Evolutionary conservation across 2,888 invertebrate genomes (phyloP).

Genomic region (Epistrophe grossulariae): DNA sequence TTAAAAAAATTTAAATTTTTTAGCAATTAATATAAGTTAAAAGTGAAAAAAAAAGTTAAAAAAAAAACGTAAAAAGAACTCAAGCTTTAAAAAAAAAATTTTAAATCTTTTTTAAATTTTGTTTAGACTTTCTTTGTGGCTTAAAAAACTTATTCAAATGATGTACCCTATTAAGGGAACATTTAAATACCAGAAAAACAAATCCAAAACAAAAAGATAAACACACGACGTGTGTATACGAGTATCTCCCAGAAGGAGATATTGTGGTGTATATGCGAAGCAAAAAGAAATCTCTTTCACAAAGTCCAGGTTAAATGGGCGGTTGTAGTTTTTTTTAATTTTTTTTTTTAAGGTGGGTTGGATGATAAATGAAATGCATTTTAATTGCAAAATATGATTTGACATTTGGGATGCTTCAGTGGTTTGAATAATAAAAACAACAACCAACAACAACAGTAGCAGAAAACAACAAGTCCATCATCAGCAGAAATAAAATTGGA

Average conservation of each 20-base stretch:
- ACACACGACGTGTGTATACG: conserved; percentile 12
- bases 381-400: conserved; percentile 75
- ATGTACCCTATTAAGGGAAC: conserved; percentile 18
- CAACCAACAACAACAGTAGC: not conserved
- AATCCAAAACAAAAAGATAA: conserved; percentile 19
- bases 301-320: conserved; percentile 63
- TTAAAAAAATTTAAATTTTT: no score
- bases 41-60: no score
- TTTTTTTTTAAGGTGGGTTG: conserved; percentile 41
- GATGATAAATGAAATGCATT: conserved; percentile 70
- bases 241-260: conserved; percentile 18
- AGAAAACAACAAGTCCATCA: not conserved
- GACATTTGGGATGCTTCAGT: conserved; percentile 68
- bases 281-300: conserved; percentile 50
- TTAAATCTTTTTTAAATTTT: not conserved
- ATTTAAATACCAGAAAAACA: not conserved
- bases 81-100: not conserved
- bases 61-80: not conserved
- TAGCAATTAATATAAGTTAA: no score
- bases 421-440: conserved; percentile 22
- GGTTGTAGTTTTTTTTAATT: conserved; percentile 19
- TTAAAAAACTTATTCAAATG: not conserved
- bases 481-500: conserved; percentile 40
- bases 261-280: conserved; percentile 3
- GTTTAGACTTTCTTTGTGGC: not conserved